Evolutionary conservation across 2,113 vertebrate genomes (phyloP).

Genomic region (Marmota monax): DNA sequence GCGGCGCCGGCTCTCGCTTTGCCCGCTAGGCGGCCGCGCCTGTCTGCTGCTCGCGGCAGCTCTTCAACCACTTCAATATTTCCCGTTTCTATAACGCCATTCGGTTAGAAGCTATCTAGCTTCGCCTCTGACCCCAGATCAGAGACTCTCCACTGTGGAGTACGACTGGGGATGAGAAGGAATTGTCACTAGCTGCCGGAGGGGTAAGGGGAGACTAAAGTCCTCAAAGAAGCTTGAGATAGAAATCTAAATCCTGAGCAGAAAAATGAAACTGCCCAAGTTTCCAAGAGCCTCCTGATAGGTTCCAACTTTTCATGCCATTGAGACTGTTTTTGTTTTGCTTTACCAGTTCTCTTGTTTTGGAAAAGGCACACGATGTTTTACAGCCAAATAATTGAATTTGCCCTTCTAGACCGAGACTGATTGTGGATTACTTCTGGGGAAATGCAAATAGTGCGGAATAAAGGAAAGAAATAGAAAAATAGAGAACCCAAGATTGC

Average conservation of each 20-base stretch:
- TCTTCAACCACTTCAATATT: background rate
- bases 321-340: background rate
- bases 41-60: background rate
- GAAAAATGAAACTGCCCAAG: constrained; percentile 36
- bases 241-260: background rate
- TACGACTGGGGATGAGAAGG: background rate
- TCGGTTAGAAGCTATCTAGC: background rate
- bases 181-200: background rate
- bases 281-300: constrained; percentile 6
- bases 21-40: background rate
- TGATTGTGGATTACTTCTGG: constrained; percentile 29
- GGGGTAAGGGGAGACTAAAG: background rate
- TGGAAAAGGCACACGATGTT: background rate
- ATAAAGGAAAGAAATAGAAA: constrained; percentile 3
- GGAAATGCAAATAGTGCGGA: constrained; percentile 20
- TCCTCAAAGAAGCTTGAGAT: background rate
- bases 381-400: constrained; percentile 24
- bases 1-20: background rate
- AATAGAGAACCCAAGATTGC: background rate
- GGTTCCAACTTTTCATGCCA: background rate
- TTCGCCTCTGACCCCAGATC: background rate
- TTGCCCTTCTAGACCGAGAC: background rate
- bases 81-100: constrained; percentile 24
- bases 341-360: background rate
- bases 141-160: background rate